Base-by-base conservation (phyloP, 1,140 invertebrate genomes). In the Tribolium madens region DNA sequence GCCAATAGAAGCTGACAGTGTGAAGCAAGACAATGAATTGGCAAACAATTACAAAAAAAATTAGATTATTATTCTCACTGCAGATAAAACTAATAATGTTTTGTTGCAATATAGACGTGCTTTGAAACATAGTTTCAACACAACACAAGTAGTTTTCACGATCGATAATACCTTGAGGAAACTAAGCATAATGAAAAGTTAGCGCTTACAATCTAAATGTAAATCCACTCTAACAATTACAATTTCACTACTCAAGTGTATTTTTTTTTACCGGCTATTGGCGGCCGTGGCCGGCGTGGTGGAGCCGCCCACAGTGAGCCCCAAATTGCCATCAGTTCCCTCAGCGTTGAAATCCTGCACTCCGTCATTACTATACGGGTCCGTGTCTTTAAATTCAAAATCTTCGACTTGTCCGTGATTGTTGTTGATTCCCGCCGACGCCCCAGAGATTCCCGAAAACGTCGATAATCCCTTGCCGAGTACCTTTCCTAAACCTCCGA, bases 401-500 rank as follows among this genome's bases (percentile, higher is more conserved):
- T 91, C 92, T 78, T 91, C 89, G 0, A 91, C 86, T 84, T 86
- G 14, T 82, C 85, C 36, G 81, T 86, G 42, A 13, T 73, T 57
- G 18, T 77, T 64, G 36, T 76, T 76, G 77, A 75, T 70, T 5
- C 86, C 83, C 85, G 88, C 48, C 6, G 84, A 87, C 81, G 83
- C 88, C 86, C 87, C 86, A 3, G 89, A 88, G 10, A 89, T 85
- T 12, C 88, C 88, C 78, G 85, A 83, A 12, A 84, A 85, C 14
- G 84, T 84, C 3, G 87, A 87, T 17, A 86, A 76, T 12, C 92
- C 93, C 90, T 95, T 95, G 26, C 93, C 93, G 52, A 95, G 89
- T 48, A 95, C 89, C 85, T 94, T 94, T 57, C 93, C 93, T 64
- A 95, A 89, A 80, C 92, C 93, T 57, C 93, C 93, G 69, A 95